Conservation (phyloP, 2,113 vertebrate genomes). For the Apus apus region DNA sequence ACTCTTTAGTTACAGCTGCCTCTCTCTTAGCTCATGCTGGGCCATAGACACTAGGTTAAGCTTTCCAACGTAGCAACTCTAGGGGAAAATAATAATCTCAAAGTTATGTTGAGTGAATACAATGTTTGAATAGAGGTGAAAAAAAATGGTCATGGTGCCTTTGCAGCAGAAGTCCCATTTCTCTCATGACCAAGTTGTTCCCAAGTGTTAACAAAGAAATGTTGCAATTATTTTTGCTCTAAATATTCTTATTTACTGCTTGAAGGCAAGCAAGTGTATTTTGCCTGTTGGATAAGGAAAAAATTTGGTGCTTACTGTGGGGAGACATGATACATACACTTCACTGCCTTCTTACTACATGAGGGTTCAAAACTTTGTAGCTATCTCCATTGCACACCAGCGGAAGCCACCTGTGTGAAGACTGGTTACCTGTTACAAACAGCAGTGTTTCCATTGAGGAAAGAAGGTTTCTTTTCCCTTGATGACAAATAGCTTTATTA, state of each 20-base stretch:
- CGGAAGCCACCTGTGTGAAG: background rate
- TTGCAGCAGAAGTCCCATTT: background rate
- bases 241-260: background rate
- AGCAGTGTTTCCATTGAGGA: background rate
- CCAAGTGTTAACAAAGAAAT: background rate
- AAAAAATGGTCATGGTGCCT: background rate
- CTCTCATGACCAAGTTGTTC: background rate
- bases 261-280: background rate
- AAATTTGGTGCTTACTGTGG: background rate
- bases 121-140: background rate
- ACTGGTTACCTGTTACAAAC: background rate
- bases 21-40: background rate
- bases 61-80: background rate
- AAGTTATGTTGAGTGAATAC: background rate
- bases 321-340: background rate
- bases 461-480: background rate
- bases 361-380: background rate
- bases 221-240: background rate
- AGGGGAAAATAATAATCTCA: too few species aligned
- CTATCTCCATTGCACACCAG: fast-evolving
- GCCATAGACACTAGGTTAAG: background rate
- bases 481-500: background rate
- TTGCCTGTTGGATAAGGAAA: background rate
- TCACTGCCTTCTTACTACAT: background rate
- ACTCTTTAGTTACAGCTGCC: background rate